phyloP scores from a whole-genome alignment of 2,797 vertebrate species.

The Astyanax mexicanus region DNA sequence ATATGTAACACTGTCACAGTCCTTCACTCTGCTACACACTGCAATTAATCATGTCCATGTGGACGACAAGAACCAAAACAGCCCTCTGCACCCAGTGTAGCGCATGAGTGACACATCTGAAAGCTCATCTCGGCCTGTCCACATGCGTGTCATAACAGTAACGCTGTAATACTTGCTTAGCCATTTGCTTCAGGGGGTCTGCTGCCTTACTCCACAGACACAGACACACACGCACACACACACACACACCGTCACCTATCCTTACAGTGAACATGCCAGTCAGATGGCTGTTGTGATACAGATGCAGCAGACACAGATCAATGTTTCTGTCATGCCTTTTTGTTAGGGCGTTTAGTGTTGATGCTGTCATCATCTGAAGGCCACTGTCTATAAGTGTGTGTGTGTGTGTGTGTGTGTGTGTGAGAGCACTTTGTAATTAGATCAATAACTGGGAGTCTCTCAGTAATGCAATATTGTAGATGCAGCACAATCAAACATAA shows the following conservation, averaged over 20 bases:
- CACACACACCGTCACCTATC: conserved; percentile 12
- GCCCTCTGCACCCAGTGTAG: conserved; percentile 3
- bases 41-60: conserved; percentile 31
- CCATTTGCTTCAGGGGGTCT: not conserved
- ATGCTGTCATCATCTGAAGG: conserved; percentile 17
- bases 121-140: conserved; percentile 5
- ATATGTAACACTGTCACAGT: conserved; percentile 22
- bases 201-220: not conserved
- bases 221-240: conserved; percentile 29
- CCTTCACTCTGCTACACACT: conserved; percentile 18
- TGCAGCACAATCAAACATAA: conserved; percentile 36
- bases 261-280: conserved; percentile 57
- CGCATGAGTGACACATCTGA: conserved; percentile 16
- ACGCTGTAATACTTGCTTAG: not conserved
- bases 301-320: conserved; percentile 60
- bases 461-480: conserved; percentile 60
- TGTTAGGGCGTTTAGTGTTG: conserved; percentile 26
- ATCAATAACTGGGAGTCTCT: conserved; percentile 68
- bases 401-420: conserved; percentile 7
- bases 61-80: conserved; percentile 15
- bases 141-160: not conserved
- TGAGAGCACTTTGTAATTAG: conserved; percentile 56
- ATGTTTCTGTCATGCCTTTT: conserved; percentile 41
- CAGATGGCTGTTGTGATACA: conserved; percentile 60
- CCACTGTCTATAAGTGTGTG: conserved; percentile 19